Evolutionary conservation across 2,113 vertebrate genomes (phyloP).

Genomic region (Sturnus vulgaris): DNA sequence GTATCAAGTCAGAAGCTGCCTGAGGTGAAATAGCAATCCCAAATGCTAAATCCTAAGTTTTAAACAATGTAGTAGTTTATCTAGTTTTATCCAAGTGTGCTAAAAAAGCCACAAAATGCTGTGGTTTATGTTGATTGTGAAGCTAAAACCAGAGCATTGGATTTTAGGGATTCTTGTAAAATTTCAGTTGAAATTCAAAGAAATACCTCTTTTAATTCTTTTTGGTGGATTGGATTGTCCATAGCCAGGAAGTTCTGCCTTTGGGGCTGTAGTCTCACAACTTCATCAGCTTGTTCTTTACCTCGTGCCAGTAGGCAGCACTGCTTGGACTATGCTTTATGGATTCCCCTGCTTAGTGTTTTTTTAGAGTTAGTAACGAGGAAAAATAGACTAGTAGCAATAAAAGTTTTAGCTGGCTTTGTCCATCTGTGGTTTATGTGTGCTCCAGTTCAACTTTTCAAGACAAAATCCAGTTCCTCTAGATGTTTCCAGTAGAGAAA

Average conservation of each 20-base stretch:
- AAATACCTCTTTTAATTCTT: not conserved
- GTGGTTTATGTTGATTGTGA: not conserved
- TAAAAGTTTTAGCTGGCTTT: not conserved
- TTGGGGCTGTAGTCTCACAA: not conserved
- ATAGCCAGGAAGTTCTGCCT: not conserved
- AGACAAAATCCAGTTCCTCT: not conserved
- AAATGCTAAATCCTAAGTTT: not conserved
- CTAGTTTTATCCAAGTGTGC: not conserved
- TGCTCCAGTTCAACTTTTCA: not conserved
- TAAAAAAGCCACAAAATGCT: not conserved
- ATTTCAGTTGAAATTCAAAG: not conserved
- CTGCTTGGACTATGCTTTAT: not conserved
- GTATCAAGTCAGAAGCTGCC: not conserved
- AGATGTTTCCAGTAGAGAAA: not conserved
- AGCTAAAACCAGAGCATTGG: not conserved
- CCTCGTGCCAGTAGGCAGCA: not conserved
- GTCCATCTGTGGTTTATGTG: not conserved
- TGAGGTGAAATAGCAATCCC: not conserved
- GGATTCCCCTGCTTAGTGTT: not conserved
- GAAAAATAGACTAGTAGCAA: not conserved
- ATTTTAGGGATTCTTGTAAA: not conserved
- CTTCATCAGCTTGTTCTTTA: not conserved
- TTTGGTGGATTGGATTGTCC: not conserved
- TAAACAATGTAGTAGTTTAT: slow-evolving; percentile 4
- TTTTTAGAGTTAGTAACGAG: not conserved